Conservation (phyloP, 2,888 invertebrate genomes). For the Scaptomyza reducta region DNA sequence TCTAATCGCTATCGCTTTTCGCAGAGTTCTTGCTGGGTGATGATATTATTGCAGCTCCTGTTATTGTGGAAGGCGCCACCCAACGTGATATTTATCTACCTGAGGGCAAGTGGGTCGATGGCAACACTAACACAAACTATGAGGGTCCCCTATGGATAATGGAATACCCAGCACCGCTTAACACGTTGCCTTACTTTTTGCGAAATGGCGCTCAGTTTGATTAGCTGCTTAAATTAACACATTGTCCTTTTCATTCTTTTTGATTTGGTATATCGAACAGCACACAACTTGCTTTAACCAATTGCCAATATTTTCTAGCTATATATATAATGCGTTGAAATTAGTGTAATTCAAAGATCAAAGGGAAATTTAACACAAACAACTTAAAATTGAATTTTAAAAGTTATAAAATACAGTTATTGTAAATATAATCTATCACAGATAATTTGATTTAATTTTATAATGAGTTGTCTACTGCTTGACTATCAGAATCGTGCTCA, state of each 20-base stretch:
- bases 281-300: too few species aligned
- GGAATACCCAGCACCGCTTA: conserved; percentile 88
- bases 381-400: conserved; percentile 9
- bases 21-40: conserved; percentile 92
- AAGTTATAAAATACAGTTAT: conserved; percentile 5
- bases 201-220: conserved; percentile 70
- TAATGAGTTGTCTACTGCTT: conserved; percentile 21
- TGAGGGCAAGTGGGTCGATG: conserved; percentile 89
- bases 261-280: too few species aligned
- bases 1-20: background rate
- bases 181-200: conserved; percentile 89
- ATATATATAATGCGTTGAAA: background rate
- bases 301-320: too few species aligned
- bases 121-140: conserved; percentile 84
- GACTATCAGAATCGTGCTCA: conserved; percentile 23
- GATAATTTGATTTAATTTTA: conserved; percentile 51
- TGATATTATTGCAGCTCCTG: conserved; percentile 91
- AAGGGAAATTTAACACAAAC: conserved; percentile 31
- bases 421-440: conserved; percentile 33
- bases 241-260: too few species aligned
- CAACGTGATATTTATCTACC: conserved; percentile 91
- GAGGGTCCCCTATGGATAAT: conserved; percentile 87
- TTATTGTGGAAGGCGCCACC: conserved; percentile 87
- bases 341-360: background rate
- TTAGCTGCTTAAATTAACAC: too few species aligned